These are phyloP conservation scores for Peromyscus polionotus DNA, from an alignment of 2,113 vertebrate species.

Conservation along the genomic window DNA sequence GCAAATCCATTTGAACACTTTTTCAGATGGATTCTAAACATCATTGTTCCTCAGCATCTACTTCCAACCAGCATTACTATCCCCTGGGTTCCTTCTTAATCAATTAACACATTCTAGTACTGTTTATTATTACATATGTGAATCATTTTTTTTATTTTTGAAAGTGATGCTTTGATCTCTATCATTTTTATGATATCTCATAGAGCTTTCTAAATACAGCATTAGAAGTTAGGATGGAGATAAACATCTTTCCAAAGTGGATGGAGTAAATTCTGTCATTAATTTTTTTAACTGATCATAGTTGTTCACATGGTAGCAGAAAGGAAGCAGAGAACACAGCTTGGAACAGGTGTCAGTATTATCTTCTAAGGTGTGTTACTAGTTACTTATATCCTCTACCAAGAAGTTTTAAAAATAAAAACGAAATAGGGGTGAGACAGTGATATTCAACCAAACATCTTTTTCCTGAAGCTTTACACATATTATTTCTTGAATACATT, in stretches of 20 bases:
- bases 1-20: neutral
- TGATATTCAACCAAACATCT: neutral
- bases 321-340: neutral
- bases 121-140: slow-evolving; percentile 8
- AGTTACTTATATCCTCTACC: no score
- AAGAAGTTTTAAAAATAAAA: slow-evolving; percentile 39
- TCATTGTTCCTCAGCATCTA: neutral
- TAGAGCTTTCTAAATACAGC: slow-evolving; percentile 8
- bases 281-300: neutral
- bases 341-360: neutral
- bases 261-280: neutral
- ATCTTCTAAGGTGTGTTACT: neutral
- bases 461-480: neutral
- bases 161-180: slow-evolving; percentile 11
- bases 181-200: neutral
- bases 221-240: neutral
- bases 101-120: neutral
- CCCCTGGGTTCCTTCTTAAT: neutral
- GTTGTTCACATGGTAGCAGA: neutral
- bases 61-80: neutral
- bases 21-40: neutral
- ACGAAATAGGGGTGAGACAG: neutral
- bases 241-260: neutral
- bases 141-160: neutral
- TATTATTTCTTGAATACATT: neutral